Base-by-base conservation (phyloP, 2,113 vertebrate species). In the Boleophthalmus pectinirostris region DNA sequence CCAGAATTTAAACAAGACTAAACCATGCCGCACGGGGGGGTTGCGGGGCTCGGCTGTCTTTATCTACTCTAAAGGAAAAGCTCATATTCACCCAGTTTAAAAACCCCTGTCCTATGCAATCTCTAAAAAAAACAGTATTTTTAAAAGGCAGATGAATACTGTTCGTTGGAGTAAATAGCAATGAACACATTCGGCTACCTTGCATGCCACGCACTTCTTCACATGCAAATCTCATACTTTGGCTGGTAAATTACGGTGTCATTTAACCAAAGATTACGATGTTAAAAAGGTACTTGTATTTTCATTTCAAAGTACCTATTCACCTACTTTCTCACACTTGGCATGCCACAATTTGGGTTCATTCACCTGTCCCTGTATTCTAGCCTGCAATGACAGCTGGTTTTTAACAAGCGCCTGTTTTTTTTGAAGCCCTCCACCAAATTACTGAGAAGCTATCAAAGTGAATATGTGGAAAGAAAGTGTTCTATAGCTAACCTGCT, bases 381-480 rank as follows among this genome's bases (percentile, higher is more conserved):
- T 60, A 16, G 14, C 23, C 13, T 7, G 58, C 56, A 58, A 58
- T 58, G 56, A 58, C 56, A 58, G 56, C 58, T 60, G 57, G 57
- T 60, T 29, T 24, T 60, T 29, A 60, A 60, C 23, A 60, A 60
- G 57, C 57, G 15, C 29, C 29, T 18, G 29, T 63, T 61, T 29
- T 29, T 60, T 63, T 35, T 63, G 29, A 63, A 63, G 25, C 60
- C 8, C 60, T 63, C 60, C 16, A 35, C 7, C 29, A 63, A 63
- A 63, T 63, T 18, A 7, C 60, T 63, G 29, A 7, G 60, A 63
- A 35, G 60, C 35, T 35, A 35, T 63, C 60, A 63, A 63, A 63
- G 60, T 20, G 29, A 63, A 63, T 63, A 63, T 20, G 29, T 33
- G 29, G 18, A 9, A 63, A 63, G 60, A 33, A 33, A 63, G 7